phyloP scores from a whole-genome alignment of 2,113 vertebrate genomes.

The Microcebus lehilahytsara region DNA sequence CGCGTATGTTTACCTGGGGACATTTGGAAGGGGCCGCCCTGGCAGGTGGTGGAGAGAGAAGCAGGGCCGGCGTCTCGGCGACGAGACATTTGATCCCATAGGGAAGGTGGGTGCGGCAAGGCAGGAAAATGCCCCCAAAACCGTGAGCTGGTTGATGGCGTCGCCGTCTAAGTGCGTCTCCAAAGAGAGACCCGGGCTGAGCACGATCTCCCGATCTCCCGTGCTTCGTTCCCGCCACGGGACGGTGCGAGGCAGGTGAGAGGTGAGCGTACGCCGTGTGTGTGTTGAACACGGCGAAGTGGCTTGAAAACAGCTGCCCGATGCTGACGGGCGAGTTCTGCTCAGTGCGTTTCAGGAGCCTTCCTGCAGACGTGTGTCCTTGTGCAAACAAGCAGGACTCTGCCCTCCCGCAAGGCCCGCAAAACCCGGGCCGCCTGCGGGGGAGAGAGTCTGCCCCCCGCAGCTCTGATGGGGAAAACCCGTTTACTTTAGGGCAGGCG shows the following conservation, averaged over 20 bases:
- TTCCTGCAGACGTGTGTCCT: neutral
- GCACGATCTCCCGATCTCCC: neutral
- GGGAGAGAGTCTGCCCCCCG: no score
- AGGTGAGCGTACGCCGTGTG: neutral
- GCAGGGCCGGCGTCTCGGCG: neutral
- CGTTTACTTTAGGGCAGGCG: no score
- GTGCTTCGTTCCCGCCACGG: neutral
- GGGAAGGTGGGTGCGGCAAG: neutral
- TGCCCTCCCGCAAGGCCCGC: no score
- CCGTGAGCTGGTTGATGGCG: neutral
- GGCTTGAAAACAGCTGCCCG: neutral
- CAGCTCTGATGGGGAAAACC: no score
- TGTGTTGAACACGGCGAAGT: neutral
- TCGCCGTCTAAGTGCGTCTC: neutral
- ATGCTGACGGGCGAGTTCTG: fast-evolving
- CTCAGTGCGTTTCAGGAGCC: neutral
- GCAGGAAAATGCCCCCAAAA: neutral
- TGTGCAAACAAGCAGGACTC: no score
- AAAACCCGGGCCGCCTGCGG: no score
- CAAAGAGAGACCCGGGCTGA: neutral
- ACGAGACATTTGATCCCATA: conserved; percentile 4
- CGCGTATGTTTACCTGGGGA: neutral
- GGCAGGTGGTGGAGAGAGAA: neutral
- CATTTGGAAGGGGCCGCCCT: neutral
- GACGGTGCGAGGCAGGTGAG: neutral